A percentile compares a stretch with the other conserved stretches of the same genome.
Conservation (phyloP, 2,888 invertebrate genomes). For the Melinopterus prodromus region DNA sequence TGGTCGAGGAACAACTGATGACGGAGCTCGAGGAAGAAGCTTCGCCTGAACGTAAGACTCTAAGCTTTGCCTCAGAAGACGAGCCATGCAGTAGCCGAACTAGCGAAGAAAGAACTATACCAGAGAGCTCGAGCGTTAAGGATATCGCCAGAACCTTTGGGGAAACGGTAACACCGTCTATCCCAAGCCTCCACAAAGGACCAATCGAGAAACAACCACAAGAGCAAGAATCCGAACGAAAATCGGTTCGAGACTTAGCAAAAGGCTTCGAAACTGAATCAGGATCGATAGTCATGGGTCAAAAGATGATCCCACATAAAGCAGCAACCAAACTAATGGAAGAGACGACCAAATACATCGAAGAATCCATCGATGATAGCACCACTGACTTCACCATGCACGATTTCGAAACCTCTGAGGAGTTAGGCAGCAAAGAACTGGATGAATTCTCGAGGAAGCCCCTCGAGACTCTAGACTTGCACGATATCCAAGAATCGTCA, state of each 20-base stretch:
- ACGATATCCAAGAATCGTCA: constrained; percentile 25
- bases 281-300: constrained; percentile 45
- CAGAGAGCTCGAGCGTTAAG: constrained; percentile 40
- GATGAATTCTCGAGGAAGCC: constrained; percentile 36
- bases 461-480: constrained; percentile 10
- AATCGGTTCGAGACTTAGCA: constrained; percentile 49
- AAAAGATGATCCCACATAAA: constrained; percentile 39
- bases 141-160: constrained; percentile 46
- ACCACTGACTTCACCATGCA: constrained; percentile 38
- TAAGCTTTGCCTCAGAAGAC: constrained; percentile 41
- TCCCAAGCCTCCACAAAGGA: constrained; percentile 12
- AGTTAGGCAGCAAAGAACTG: constrained; percentile 40
- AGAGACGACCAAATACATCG: constrained; percentile 31
- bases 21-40: constrained; percentile 62
- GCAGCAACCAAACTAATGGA: constrained; percentile 36
- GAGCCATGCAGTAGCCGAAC: constrained; percentile 45
- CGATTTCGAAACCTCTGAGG: constrained; percentile 45
- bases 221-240: constrained; percentile 39
- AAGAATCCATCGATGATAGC: constrained; percentile 37
- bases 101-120: constrained; percentile 39
- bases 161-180: constrained; percentile 20
- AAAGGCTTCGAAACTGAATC: constrained; percentile 48
- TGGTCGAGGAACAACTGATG: constrained; percentile 64
- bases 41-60: constrained; percentile 62
- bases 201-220: constrained; percentile 18